Base-by-base conservation (phyloP, 2,797 vertebrate species). In the Buceros bicornis region DNA sequence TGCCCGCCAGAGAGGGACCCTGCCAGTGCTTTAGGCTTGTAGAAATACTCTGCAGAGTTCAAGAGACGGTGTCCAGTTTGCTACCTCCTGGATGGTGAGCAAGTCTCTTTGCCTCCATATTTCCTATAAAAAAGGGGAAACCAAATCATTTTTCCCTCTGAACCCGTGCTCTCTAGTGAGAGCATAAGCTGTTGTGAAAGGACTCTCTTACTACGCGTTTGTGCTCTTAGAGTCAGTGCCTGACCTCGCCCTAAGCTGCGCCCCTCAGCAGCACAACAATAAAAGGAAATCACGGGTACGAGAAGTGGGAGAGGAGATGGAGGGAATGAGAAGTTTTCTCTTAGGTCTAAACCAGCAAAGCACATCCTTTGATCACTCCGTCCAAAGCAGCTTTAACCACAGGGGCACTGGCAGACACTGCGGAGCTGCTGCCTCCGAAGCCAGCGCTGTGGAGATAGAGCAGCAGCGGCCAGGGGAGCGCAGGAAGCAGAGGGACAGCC, bases 401-500 rank as follows among this genome's bases (percentile, higher is more conserved):
- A 16, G 31, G 19, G 33, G n/a, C 57, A 22, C 51, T 25, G 16
- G 51, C 33, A 16, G 51, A 53, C 0, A 1, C 31, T 13, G 35
- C 31, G 61, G 51, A 54, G 61, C 40, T 3, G 0, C 19, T 14
- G 8, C 47, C 28, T 61, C 45, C 2, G 0, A 28, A 56, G n/a
- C 5, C 19, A 11, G 14, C 1, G 8, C 65, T 1, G 2, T 5
- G 56, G 21, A 31, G 48, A 42, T 33, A 25, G 11, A 33, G 70
- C 54, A 16, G 65, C 47, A 21, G 51, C 2, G 1, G 58, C 21
- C 17, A 35, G 35, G 22, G 65, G 25, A 65, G 17, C 40, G 42
- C 10, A 5, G 42, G 9, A 17, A 29, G 51, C 0, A 0, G 16
- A 13, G 53, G 21, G 25, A 54, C 3, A 1, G 21, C 13, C 53